A percentile compares a stretch with the other conserved stretches of the same genome.
phyloP scores from a whole-genome alignment of 1,140 invertebrate genomes.

The Coptotermes formosanus region DNA sequence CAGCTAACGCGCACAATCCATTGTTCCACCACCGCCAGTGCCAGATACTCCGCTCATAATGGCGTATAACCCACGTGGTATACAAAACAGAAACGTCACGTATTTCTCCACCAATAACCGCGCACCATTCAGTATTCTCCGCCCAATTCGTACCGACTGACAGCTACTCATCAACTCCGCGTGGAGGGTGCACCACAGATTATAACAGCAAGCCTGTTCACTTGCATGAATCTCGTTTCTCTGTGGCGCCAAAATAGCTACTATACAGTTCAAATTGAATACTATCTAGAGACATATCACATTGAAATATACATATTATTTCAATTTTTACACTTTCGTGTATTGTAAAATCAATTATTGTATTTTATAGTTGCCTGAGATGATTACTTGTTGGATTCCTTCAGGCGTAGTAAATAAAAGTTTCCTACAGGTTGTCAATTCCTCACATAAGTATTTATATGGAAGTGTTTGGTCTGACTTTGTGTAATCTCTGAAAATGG shows the following conservation, averaged over 20 bases:
- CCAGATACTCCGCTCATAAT: constrained; percentile 36
- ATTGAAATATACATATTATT: no score
- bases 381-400: no score
- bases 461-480: not conserved
- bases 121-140: constrained; percentile 20
- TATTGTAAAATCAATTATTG: no score
- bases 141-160: constrained; percentile 26
- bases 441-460: not conserved
- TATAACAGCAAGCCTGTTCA: constrained; percentile 18
- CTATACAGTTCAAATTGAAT: not conserved
- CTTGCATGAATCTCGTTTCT: constrained; percentile 10
- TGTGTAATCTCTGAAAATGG: constrained; percentile 11
- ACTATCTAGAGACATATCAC: no score
- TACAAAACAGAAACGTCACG: constrained; percentile 34
- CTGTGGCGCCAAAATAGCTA: not conserved
- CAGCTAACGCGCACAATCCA: constrained; percentile 37
- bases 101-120: constrained; percentile 33
- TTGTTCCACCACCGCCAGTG: constrained; percentile 35
- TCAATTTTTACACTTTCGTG: no score
- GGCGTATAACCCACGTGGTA: constrained; percentile 38
- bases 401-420: no score
- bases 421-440: no score
- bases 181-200: constrained; percentile 33
- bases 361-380: no score
- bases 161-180: constrained; percentile 34